Percentiles rank a stretch among this genome's conserved stretches.
Conservation (phyloP, 2,797 vertebrate species). For the Acanthornis magna region DNA sequence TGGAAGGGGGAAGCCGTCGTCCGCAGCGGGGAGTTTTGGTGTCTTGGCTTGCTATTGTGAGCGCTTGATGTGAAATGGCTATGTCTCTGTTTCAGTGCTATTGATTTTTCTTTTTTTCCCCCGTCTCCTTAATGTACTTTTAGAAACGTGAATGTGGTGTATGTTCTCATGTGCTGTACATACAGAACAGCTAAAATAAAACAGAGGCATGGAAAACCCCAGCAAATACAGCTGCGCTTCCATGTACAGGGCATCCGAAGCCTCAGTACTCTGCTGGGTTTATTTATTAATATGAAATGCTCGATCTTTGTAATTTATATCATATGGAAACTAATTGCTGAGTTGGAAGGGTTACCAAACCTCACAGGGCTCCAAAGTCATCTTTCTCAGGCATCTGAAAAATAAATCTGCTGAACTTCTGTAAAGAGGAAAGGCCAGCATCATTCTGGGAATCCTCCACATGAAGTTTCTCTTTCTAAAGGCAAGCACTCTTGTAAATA, state of each 20-base stretch:
- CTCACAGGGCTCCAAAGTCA: neutral
- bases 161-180: neutral
- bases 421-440: constrained; percentile 45
- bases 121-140: neutral
- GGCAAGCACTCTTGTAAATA: neutral
- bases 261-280: neutral
- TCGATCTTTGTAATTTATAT: neutral
- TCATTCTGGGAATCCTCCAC: constrained; percentile 24
- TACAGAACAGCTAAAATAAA: constrained; percentile 53
- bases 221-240: neutral
- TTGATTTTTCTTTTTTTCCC: neutral
- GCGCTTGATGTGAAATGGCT: neutral
- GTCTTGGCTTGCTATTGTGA: neutral
- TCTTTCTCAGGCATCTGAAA: constrained; percentile 20
- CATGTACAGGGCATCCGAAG: neutral
- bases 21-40: neutral
- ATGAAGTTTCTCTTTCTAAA: constrained; percentile 17
- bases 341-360: neutral
- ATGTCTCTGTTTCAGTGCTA: neutral
- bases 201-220: neutral
- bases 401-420: constrained; percentile 46
- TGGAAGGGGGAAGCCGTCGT: neutral
- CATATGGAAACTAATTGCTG: neutral
- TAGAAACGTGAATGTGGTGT: neutral
- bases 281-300: neutral